These are phyloP conservation scores for Capitulum mitella DNA, from an alignment of 2,888 invertebrate genomes.

Conservation along the genomic window DNA sequence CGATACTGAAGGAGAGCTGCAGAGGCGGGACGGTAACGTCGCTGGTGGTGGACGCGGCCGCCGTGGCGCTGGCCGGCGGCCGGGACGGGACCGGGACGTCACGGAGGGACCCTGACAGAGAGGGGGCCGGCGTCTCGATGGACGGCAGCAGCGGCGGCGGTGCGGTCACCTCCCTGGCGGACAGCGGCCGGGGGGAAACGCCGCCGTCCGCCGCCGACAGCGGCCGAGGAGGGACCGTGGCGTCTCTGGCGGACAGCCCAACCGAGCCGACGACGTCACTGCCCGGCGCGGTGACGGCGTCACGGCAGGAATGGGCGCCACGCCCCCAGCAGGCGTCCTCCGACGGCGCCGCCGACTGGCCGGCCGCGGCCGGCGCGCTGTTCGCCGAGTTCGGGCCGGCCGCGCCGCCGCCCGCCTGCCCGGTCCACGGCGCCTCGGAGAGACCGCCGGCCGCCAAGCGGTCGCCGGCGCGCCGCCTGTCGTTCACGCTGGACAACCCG, in stretches of 20 bases:
- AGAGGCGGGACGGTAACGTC: not conserved
- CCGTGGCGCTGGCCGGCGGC: not conserved
- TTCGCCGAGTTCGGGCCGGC: too few species aligned
- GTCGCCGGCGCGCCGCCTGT: constrained; percentile 58
- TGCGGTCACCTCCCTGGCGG: too few species aligned
- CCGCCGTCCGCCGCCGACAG: too few species aligned
- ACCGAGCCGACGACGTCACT: not conserved
- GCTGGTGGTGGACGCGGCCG: not conserved
- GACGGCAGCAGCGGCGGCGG: too few species aligned
- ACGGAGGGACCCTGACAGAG: too few species aligned
- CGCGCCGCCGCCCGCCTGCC: not conserved
- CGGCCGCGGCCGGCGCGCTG: not conserved
- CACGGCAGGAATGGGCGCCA: not conserved
- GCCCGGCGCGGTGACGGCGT: not conserved
- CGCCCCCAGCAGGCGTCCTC: not conserved
- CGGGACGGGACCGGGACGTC: too few species aligned
- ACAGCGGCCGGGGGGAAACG: too few species aligned
- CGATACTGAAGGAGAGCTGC: not conserved
- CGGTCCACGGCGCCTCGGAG: not conserved
- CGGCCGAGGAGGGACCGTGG: too few species aligned
- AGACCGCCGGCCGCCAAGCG: not conserved
- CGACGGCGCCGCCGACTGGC: not conserved
- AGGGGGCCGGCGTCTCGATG: too few species aligned
- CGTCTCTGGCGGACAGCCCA: not conserved
- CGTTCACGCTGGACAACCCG: constrained; percentile 68